A percentile compares a stretch with the other conserved stretches of the same genome.
phyloP scores from a whole-genome alignment of 1,140 invertebrate genomes.

The Trypoxylus dichotomus region DNA sequence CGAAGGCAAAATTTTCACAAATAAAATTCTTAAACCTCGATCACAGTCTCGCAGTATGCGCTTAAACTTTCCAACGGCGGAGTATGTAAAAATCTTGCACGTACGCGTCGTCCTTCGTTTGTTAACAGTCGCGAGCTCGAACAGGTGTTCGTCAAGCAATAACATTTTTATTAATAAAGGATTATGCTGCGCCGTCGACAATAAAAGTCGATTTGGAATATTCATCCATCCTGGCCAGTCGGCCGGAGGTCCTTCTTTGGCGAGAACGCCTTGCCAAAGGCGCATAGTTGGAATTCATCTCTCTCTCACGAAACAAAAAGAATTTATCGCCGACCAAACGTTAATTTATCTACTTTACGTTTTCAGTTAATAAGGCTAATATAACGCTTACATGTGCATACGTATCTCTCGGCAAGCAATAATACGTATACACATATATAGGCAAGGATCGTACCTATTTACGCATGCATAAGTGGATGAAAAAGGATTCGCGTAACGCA shows the following conservation, averaged over 20 bases:
- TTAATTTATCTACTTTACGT: conserved; percentile 1
- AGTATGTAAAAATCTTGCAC: too few relatives aligned
- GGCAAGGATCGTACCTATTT: not conserved
- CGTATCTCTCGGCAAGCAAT: too few relatives aligned
- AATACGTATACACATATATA: too few relatives aligned
- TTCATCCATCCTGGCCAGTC: not conserved
- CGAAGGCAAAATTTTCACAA: too few relatives aligned
- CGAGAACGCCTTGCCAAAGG: not conserved
- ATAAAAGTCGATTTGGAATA: not conserved
- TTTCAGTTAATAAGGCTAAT: conserved; percentile 7
- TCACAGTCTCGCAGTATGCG: too few relatives aligned
- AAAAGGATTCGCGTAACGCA: not conserved
- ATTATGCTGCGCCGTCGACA: not conserved
- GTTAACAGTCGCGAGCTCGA: not conserved
- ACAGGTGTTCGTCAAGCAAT: not conserved
- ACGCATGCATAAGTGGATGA: not conserved
- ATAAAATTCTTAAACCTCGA: too few relatives aligned
- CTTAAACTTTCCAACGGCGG: too few relatives aligned
- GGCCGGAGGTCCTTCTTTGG: not conserved
- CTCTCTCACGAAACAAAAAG: not conserved
- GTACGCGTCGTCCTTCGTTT: too few relatives aligned
- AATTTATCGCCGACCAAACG: not conserved
- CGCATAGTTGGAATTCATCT: not conserved
- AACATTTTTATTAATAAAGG: not conserved
- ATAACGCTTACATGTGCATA: not conserved